phyloP scores from a whole-genome alignment of 2,888 invertebrate genomes.

The Podabrus alpinus region DNA sequence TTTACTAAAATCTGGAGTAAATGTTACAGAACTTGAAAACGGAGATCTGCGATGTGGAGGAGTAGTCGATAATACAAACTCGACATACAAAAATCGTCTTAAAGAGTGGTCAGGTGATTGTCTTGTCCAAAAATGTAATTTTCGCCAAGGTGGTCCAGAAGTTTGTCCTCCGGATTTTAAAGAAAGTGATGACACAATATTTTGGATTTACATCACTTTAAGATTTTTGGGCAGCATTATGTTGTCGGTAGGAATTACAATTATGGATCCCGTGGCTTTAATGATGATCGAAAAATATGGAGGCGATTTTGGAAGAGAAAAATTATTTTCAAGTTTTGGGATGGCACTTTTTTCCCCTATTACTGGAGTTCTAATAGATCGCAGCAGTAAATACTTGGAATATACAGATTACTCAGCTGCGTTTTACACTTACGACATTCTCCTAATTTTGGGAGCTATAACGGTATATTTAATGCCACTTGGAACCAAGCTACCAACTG shows the following conservation, averaged over 20 bases:
- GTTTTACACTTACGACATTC: slow-evolving; percentile 79
- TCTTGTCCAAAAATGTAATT: slow-evolving; percentile 78
- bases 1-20: slow-evolving; percentile 69
- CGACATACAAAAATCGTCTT: slow-evolving; percentile 63
- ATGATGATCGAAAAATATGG: slow-evolving; percentile 84
- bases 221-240: slow-evolving; percentile 81
- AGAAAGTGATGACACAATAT: slow-evolving; percentile 75
- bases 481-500: slow-evolving; percentile 76
- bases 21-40: slow-evolving; percentile 73
- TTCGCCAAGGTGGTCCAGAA: slow-evolving; percentile 74
- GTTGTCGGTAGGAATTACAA: slow-evolving; percentile 82
- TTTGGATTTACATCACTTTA: slow-evolving; percentile 82
- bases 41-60: slow-evolving; percentile 78
- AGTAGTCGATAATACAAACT: slow-evolving; percentile 68
- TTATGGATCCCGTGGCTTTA: slow-evolving; percentile 86
- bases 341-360: slow-evolving; percentile 84
- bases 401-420: slow-evolving; percentile 87
- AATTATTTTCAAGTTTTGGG: slow-evolving; percentile 79
- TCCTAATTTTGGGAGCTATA: slow-evolving; percentile 73
- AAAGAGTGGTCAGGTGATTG: slow-evolving; percentile 69
- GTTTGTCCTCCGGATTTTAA: slow-evolving; percentile 80
- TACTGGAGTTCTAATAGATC: slow-evolving; percentile 78
- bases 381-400: slow-evolving; percentile 67
- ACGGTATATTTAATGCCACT: slow-evolving; percentile 79
- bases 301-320: slow-evolving; percentile 80